Evolutionary conservation across 2,797 vertebrate genomes (phyloP).

Genomic region (Borostomias antarcticus): DNA sequence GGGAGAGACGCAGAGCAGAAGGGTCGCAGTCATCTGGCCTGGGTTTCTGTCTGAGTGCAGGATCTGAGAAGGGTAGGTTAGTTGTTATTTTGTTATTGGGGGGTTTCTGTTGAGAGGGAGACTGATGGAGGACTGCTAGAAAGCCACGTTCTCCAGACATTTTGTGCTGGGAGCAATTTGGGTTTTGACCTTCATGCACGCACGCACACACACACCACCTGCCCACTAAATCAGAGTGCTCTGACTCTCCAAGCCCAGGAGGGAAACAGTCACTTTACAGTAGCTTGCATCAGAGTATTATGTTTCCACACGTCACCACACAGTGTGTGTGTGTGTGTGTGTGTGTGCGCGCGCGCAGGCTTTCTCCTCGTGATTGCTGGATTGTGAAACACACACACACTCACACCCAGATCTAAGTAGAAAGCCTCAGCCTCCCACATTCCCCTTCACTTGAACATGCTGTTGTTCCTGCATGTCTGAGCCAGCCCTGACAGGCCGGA

Average conservation of each 20-base stretch:
- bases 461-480: slow-evolving; percentile 24
- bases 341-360: background rate
- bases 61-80: too few relatives aligned
- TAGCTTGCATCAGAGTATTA: slow-evolving; percentile 16
- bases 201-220: slow-evolving; percentile 8
- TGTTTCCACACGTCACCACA: slow-evolving; percentile 13
- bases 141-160: background rate
- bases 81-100: too few relatives aligned
- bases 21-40: too few relatives aligned
- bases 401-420: slow-evolving; percentile 17
- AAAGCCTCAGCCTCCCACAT: too few relatives aligned
- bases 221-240: slow-evolving; percentile 20
- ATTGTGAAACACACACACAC: slow-evolving; percentile 18
- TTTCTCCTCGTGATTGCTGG: background rate
- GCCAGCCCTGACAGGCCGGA: too few relatives aligned
- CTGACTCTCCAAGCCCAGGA: slow-evolving; percentile 17
- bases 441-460: slow-evolving; percentile 31
- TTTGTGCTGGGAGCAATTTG: background rate
- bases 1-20: too few relatives aligned
- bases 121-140: too few relatives aligned
- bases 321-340: background rate
- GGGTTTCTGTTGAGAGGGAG: too few relatives aligned
- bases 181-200: background rate
- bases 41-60: too few relatives aligned
- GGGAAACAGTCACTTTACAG: slow-evolving; percentile 8